phyloP scores from a whole-genome alignment of 2,113 vertebrate species.

The Acrocephalus kingi region DNA sequence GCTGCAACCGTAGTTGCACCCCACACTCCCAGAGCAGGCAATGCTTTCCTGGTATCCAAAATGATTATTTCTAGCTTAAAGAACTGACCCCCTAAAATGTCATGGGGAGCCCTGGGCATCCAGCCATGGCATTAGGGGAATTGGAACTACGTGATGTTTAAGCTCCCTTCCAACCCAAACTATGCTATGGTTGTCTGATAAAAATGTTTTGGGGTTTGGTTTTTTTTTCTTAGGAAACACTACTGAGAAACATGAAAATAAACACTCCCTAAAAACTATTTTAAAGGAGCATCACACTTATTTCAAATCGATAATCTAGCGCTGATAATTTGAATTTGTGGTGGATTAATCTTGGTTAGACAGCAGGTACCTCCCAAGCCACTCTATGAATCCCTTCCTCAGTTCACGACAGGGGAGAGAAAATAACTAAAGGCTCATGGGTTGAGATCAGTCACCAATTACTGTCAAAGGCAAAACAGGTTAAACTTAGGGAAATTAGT shows the following conservation, averaged over 20 bases:
- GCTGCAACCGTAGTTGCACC: neutral
- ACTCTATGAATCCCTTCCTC: neutral
- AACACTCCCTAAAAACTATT: neutral
- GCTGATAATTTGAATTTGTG: neutral
- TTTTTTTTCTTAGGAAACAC: neutral
- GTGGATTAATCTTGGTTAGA: neutral
- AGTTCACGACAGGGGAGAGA: neutral
- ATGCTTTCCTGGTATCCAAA: neutral
- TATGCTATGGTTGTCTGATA: neutral
- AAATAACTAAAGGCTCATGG: neutral
- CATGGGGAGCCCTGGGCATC: neutral
- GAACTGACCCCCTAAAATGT: neutral
- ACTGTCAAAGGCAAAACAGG: neutral
- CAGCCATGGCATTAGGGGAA: neutral
- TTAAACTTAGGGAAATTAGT: neutral
- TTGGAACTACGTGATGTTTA: neutral
- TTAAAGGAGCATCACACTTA: neutral
- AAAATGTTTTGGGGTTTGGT: neutral
- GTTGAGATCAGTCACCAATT: neutral
- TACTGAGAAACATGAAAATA: neutral
- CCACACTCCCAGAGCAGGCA: rapidly evolving
- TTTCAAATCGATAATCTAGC: neutral
- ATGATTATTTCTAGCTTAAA: neutral
- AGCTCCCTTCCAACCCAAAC: neutral
- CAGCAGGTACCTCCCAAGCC: neutral